Evolutionary conservation across 30 jellyfish, hydroid and myxozoan genomes (phyloP).

Genomic region (Cassiopea xamachana): DNA sequence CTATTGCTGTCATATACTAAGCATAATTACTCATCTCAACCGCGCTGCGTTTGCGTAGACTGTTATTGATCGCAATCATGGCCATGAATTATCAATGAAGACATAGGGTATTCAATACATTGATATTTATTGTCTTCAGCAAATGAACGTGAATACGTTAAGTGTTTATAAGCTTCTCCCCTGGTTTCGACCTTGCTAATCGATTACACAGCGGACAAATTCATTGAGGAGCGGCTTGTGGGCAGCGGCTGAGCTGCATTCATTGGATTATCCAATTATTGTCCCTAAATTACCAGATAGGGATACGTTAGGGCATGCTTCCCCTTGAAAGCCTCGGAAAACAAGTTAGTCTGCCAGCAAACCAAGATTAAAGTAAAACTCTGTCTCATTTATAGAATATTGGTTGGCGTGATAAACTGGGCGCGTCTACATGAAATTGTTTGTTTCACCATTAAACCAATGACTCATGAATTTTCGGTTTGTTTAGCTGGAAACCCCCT

Average conservation of each 20-base stretch:
- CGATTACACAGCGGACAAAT: neutral
- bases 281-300: slow-evolving; percentile 38
- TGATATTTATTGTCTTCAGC: too few species aligned
- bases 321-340: neutral
- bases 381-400: neutral
- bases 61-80: too few species aligned
- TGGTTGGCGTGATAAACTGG: neutral
- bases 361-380: slow-evolving; percentile 7
- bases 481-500: too few species aligned
- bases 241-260: slow-evolving; percentile 19
- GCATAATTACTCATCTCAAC: too few species aligned
- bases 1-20: too few species aligned
- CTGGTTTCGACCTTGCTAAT: too few species aligned
- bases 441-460: neutral
- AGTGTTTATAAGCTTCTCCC: too few species aligned
- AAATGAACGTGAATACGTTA: too few species aligned
- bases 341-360: neutral
- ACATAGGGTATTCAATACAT: too few species aligned
- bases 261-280: slow-evolving; percentile 3
- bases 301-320: slow-evolving; percentile 70
- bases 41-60: too few species aligned
- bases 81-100: too few species aligned
- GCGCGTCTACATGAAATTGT: neutral
- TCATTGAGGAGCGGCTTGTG: neutral
- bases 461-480: too few species aligned